These are phyloP conservation scores for Bagarius yarrelli DNA, from an alignment of 2,113 vertebrate species.

Conservation along the genomic window DNA sequence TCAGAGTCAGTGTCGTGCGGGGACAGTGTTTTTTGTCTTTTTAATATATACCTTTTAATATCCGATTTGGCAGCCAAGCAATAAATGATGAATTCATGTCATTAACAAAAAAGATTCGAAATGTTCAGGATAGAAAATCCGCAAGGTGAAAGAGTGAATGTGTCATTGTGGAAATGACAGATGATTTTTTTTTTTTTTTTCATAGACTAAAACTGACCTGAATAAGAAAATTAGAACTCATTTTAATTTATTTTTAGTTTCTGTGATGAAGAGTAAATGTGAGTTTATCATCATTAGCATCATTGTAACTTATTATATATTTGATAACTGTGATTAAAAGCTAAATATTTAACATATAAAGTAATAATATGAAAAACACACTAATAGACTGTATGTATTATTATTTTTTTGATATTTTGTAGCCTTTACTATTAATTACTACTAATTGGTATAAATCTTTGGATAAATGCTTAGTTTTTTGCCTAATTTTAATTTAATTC, in stretches of 20 bases:
- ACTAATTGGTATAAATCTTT: no score
- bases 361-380: no score
- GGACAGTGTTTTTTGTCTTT: no score
- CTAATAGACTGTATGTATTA: no score
- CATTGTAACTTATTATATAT: no score
- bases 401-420: no score
- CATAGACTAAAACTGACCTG: neutral
- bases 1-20: no score
- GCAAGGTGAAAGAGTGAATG: conserved; percentile 4
- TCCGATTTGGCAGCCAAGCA: neutral
- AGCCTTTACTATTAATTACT: no score
- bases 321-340: neutral
- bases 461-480: no score
- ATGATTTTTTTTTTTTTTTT: neutral
- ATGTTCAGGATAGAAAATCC: neutral
- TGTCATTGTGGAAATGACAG: neutral
- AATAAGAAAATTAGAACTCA: neutral
- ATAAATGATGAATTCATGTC: neutral
- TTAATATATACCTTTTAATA: conserved; percentile 6
- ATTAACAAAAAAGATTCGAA: neutral
- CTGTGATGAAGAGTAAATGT: neutral
- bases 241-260: neutral
- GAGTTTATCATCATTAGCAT: neutral
- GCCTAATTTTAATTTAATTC: no score
- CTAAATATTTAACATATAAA: neutral